These are phyloP conservation scores for Alces alces DNA, from an alignment of 2,113 vertebrate species.

Conservation along the genomic window DNA sequence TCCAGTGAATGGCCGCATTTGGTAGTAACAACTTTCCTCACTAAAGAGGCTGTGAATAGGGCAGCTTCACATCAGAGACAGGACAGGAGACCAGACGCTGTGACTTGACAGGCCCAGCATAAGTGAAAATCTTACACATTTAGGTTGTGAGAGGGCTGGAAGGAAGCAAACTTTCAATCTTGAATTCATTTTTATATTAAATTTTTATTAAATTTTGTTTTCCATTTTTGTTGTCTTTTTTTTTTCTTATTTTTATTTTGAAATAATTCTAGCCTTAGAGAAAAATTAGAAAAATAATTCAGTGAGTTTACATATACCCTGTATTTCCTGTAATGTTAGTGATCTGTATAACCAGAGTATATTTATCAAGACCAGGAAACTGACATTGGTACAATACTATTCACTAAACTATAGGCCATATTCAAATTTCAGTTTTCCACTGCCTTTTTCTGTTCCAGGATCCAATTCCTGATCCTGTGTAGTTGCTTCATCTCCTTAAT, in stretches of 20 bases:
- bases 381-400: neutral
- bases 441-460: neutral
- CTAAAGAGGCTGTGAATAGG: neutral
- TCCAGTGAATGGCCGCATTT: neutral
- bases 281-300: neutral
- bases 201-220: neutral
- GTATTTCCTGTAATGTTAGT: neutral
- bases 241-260: slow-evolving; percentile 6
- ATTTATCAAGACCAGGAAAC: slow-evolving; percentile 13
- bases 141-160: neutral
- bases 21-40: neutral
- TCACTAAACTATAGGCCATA: neutral
- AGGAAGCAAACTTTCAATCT: neutral
- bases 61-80: neutral
- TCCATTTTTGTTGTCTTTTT: neutral
- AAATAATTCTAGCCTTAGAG: neutral
- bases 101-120: neutral
- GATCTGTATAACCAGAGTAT: neutral
- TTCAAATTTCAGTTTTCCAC: neutral
- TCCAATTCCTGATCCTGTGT: neutral
- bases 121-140: neutral
- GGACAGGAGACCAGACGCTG: neutral
- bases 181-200: neutral
- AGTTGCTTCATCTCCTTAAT: neutral
- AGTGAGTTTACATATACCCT: neutral